These are phyloP conservation scores for Hyla sarda DNA, from an alignment of 2,113 vertebrate genomes.

Conservation along the genomic window DNA sequence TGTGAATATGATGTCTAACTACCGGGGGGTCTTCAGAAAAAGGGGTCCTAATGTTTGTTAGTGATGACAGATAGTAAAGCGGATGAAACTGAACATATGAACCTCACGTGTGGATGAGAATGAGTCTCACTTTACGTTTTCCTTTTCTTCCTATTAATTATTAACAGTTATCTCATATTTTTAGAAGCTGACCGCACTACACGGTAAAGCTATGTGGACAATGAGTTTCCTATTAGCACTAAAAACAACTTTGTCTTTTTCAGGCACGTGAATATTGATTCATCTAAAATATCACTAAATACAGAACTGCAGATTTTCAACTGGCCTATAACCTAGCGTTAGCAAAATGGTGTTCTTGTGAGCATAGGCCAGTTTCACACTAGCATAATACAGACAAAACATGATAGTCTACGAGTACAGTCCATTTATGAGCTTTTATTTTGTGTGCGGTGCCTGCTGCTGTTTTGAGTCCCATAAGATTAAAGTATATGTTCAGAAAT, in stretches of 20 bases:
- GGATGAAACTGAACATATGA: background rate
- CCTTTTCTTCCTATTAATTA: background rate
- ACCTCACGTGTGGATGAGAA: background rate
- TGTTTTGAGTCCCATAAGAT: too few relatives aligned
- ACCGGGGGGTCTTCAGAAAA: too few relatives aligned
- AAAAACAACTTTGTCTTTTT: background rate
- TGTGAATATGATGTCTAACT: too few relatives aligned
- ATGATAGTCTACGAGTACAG: too few relatives aligned
- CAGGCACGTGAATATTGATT: background rate
- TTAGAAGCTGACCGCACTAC: background rate
- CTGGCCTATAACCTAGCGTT: background rate
- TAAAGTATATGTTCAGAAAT: too few relatives aligned
- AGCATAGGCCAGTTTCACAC: too few relatives aligned
- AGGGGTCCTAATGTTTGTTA: too few relatives aligned
- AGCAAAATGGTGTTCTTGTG: background rate
- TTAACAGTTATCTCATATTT: background rate
- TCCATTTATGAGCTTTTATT: too few relatives aligned
- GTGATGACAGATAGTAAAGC: too few relatives aligned
- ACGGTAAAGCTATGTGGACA: background rate
- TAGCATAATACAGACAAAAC: too few relatives aligned
- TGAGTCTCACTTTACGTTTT: background rate
- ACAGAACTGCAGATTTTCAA: background rate
- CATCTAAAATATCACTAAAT: background rate
- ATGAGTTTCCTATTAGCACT: background rate
- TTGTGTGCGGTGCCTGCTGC: too few relatives aligned